Evolutionary conservation across 1,140 invertebrate species (phyloP).

Genomic region (Pararge aegeria): DNA sequence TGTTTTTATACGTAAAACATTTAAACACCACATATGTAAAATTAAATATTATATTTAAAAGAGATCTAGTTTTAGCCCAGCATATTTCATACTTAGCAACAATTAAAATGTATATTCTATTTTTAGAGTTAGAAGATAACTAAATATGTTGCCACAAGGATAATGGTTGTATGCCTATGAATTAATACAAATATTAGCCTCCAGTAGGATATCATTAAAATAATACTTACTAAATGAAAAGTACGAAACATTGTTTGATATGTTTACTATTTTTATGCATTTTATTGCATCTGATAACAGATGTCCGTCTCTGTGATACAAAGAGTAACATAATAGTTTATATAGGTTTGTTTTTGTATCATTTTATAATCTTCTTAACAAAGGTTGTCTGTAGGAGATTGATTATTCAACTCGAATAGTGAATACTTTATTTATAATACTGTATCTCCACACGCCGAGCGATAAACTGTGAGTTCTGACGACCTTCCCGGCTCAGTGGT

Average conservation of each 20-base stretch:
- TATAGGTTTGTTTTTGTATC: background rate
- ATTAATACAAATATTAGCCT: background rate
- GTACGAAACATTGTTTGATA: background rate
- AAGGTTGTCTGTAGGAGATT: background rate
- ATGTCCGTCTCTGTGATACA: background rate
- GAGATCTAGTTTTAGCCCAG: too few relatives aligned
- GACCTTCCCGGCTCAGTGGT: too few relatives aligned
- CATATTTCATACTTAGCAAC: too few relatives aligned
- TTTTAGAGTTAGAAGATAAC: background rate
- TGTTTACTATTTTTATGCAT: background rate
- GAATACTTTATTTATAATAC: too few relatives aligned
- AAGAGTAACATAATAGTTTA: too few relatives aligned
- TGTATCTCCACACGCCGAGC: too few relatives aligned
- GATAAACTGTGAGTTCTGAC: too few relatives aligned
- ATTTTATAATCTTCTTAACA: background rate
- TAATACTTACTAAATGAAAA: background rate
- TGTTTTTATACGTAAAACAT: too few relatives aligned
- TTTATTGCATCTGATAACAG: background rate
- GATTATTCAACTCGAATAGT: background rate
- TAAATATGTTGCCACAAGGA: background rate
- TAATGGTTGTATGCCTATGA: background rate
- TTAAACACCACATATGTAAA: too few relatives aligned
- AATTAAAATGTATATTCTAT: background rate
- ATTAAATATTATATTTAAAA: too few relatives aligned
- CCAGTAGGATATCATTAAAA: background rate